Percentiles rank a stretch among this genome's conserved stretches.
Conservation (phyloP, 2,888 invertebrate species). For the Theretra japonica region DNA sequence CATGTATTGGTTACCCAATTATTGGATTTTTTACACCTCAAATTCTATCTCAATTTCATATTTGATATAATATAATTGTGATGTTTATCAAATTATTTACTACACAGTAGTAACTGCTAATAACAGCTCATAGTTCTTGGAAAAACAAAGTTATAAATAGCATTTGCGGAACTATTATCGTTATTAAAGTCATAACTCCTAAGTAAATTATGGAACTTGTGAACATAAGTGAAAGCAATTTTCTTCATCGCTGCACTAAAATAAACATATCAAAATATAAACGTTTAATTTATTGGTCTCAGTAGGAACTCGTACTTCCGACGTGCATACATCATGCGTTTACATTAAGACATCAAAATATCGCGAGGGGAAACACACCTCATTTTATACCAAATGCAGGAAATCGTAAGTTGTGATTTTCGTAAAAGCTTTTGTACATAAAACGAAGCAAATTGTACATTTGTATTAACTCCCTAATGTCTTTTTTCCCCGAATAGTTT, state of each 20-base stretch:
- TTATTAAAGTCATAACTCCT: no score
- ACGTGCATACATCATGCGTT: conserved; percentile 73
- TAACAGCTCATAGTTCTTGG: no score
- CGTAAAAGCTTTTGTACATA: conserved; percentile 54
- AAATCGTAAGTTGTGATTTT: conserved; percentile 63
- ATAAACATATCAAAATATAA: conserved; percentile 44
- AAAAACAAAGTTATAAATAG: no score
- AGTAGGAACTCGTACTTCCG: conserved; percentile 65
- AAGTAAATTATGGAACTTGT: no score
- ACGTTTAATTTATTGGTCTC: conserved; percentile 50
- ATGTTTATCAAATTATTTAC: no score
- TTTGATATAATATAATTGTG: no score
- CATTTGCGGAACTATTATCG: no score
- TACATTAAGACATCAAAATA: conserved; percentile 79
- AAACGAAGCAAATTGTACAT: conserved; percentile 19
- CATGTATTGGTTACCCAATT: no score
- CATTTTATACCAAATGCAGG: conserved; percentile 64
- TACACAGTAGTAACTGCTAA: no score
- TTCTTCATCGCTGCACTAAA: conserved; percentile 28
- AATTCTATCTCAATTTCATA: no score
- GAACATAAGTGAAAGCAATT: neutral
- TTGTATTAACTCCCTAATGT: conserved; percentile 25
- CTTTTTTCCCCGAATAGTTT: neutral
- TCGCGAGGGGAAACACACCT: conserved; percentile 65
- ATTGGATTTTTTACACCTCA: no score